A percentile compares a stretch with the other conserved stretches of the same genome.
phyloP scores from a whole-genome alignment of 1,140 invertebrate genomes.

The Lethrus apterus region DNA sequence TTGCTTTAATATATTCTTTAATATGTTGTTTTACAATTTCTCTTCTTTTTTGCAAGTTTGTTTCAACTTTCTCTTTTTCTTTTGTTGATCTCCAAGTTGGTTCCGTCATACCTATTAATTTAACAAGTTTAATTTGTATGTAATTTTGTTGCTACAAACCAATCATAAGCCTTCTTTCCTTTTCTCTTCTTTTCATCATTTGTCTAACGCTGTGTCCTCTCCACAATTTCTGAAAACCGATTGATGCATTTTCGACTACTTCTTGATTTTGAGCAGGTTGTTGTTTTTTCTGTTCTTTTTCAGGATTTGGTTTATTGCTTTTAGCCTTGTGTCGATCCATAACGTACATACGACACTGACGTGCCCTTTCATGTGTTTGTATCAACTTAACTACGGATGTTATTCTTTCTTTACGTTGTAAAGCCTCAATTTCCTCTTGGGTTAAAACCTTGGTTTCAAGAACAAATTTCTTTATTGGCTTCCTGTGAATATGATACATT shows the following conservation, averaged over 20 bases:
- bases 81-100: conserved; percentile 38
- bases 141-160: conserved; percentile 17
- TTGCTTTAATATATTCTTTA: conserved; percentile 45
- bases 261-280: conserved; percentile 15
- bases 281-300: conserved; percentile 9
- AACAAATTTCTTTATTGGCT: conserved; percentile 17
- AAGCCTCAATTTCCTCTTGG: conserved; percentile 26
- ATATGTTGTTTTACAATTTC: conserved; percentile 45
- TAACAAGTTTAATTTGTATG: neutral
- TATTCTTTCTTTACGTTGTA: conserved; percentile 22
- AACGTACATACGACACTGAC: conserved; percentile 47
- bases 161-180: conserved; percentile 40
- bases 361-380: conserved; percentile 48
- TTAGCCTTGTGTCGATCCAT: conserved; percentile 28
- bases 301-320: conserved; percentile 6
- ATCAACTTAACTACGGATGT: conserved; percentile 40
- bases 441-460: conserved; percentile 14
- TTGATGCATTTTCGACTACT: conserved; percentile 35
- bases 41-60: conserved; percentile 46
- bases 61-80: conserved; percentile 43
- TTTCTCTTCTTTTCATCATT: conserved; percentile 32
- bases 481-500: conserved; percentile 12
- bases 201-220: conserved; percentile 37
- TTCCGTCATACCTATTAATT: conserved; percentile 28
- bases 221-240: conserved; percentile 46